These are phyloP conservation scores for Nothocercus julius DNA, from an alignment of 2,113 vertebrate genomes.

Conservation along the genomic window DNA sequence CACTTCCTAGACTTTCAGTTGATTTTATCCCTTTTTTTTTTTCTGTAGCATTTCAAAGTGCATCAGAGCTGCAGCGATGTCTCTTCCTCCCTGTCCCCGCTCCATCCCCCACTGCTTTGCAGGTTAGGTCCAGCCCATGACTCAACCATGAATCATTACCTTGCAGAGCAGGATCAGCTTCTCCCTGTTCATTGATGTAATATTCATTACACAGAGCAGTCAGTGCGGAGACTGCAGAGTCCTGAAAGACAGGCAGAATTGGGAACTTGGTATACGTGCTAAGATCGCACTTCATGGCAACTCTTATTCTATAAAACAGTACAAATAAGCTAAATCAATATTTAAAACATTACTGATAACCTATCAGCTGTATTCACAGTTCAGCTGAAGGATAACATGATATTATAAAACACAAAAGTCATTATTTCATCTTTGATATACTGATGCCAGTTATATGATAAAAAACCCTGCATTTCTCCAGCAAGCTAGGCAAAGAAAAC, in stretches of 20 bases:
- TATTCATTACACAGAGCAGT: constrained; percentile 85
- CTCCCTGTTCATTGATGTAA: constrained; percentile 75
- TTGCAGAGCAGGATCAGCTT: constrained; percentile 77
- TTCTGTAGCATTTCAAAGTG: not conserved
- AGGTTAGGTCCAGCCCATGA: constrained; percentile 18
- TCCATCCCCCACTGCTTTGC: not conserved
- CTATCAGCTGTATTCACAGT: not conserved
- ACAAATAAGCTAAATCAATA: not conserved
- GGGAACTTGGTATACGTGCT: not conserved
- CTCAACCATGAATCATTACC: constrained; percentile 77
- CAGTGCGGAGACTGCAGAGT: constrained; percentile 82
- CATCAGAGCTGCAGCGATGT: not conserved
- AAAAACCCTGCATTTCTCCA: not conserved
- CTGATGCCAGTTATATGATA: not conserved
- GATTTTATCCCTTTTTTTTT: not conserved
- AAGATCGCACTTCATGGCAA: not conserved
- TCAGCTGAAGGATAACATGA: not conserved
- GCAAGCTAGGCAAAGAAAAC: not conserved
- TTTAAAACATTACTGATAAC: not conserved
- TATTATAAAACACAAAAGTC: not conserved
- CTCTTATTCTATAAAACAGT: not conserved
- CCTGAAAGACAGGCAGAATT: constrained; percentile 73
- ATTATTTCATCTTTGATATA: not conserved
- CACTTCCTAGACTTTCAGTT: not conserved
- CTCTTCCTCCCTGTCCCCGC: not conserved